Evolutionary conservation across 2,888 invertebrate species (phyloP).

Genomic region (Galerucella pusilla): DNA sequence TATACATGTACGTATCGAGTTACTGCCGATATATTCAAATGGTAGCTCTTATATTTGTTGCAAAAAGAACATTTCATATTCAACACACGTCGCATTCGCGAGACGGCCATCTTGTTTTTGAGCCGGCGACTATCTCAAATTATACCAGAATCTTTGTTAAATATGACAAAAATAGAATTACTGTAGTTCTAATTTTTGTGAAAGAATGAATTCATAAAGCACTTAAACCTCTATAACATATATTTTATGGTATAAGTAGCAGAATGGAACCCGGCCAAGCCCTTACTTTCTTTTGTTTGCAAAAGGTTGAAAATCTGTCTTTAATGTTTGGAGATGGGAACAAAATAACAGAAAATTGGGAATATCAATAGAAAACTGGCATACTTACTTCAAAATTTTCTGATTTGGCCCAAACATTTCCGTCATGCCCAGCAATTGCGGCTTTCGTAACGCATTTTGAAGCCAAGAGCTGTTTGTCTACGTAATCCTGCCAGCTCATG

Average conservation of each 20-base stretch:
- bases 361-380: not conserved
- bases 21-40: not conserved
- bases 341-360: not conserved
- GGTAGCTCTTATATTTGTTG: not conserved
- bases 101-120: conserved; percentile 61
- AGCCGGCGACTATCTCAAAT: conserved; percentile 51
- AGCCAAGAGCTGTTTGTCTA: conserved; percentile 96
- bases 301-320: conserved; percentile 17
- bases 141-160: conserved; percentile 40
- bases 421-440: conserved; percentile 94
- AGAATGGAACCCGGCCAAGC: conserved; percentile 47
- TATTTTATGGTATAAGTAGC: conserved; percentile 6
- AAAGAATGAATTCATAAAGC: not conserved
- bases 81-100: conserved; percentile 59
- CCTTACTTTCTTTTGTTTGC: conserved; percentile 50
- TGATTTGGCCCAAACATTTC: conserved; percentile 95
- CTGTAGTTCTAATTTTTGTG: not conserved
- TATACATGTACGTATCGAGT: not conserved
- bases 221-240: not conserved
- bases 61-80: conserved; percentile 14
- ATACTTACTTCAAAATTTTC: conserved; percentile 92
- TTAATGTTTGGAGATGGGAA: not conserved
- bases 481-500: conserved; percentile 99
- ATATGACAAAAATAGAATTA: conserved; percentile 27
- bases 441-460: conserved; percentile 95